phyloP scores from a whole-genome alignment of 2,113 vertebrate species.

The Lanius collurio region DNA sequence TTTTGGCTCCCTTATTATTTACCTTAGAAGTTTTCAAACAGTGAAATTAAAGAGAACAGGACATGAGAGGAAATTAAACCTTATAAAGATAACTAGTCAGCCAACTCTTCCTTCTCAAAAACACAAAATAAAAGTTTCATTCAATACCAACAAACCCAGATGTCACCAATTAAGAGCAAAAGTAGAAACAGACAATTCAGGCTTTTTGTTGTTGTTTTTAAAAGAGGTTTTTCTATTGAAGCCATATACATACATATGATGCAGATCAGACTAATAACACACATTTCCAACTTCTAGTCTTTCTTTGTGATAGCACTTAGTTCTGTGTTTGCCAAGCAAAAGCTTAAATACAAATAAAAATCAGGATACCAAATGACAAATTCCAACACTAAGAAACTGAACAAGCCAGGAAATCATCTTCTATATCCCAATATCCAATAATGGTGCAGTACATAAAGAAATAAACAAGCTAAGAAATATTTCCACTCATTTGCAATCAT shows the following conservation, averaged over 20 bases:
- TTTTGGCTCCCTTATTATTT: background rate
- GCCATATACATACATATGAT: background rate
- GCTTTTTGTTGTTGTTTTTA: constrained; percentile 6
- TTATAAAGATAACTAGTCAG: constrained; percentile 39
- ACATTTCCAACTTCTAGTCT: background rate
- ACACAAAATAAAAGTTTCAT: constrained; percentile 64
- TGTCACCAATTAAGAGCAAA: constrained; percentile 55
- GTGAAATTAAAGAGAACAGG: constrained; percentile 25
- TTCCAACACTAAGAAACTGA: background rate
- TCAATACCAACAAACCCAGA: constrained; percentile 32
- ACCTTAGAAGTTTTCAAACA: constrained; percentile 21
- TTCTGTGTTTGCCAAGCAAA: constrained; percentile 12
- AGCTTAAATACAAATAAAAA: background rate
- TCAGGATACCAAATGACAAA: background rate
- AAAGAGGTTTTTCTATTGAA: constrained; percentile 27
- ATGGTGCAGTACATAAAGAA: background rate
- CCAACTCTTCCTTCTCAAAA: constrained; percentile 55
- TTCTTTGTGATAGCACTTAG: background rate
- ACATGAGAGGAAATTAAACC: constrained; percentile 48
- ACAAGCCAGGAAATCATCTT: background rate
- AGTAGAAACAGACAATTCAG: constrained; percentile 36
- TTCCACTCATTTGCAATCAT: background rate
- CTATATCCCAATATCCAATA: background rate
- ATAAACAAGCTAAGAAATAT: background rate
- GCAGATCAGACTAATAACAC: background rate